Conservation (phyloP, 2,888 invertebrate species). For the Neoaliturus tenellus region DNA sequence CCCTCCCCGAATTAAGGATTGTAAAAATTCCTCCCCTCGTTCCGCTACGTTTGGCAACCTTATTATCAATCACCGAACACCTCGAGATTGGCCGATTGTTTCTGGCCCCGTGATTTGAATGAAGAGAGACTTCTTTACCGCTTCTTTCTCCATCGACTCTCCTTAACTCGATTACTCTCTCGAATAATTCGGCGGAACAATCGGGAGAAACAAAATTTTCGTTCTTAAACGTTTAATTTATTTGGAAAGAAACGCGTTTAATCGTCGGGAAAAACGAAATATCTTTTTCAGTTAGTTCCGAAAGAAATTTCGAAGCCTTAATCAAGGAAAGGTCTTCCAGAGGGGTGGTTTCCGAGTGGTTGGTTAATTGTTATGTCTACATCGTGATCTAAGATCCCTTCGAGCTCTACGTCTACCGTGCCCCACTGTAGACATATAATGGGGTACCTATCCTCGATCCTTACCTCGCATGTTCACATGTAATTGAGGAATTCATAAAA, state of each 20-base stretch:
- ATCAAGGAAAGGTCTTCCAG: conserved; percentile 44
- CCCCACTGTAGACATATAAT: too few relatives aligned
- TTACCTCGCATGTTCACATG: too few relatives aligned
- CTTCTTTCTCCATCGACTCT: conserved; percentile 45
- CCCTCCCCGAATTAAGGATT: conserved; percentile 47
- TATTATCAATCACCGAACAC: conserved; percentile 59
- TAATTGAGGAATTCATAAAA: too few relatives aligned
- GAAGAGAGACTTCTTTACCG: conserved; percentile 35
- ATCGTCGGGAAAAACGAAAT: conserved; percentile 50
- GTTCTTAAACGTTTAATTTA: conserved; percentile 49
- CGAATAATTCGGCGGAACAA: conserved; percentile 53
- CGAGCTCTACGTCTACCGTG: background rate
- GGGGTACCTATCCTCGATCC: too few relatives aligned
- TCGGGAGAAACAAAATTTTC: conserved; percentile 43
- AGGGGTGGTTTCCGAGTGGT: conserved; percentile 21
- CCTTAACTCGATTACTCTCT: conserved; percentile 55
- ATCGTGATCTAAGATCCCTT: conserved; percentile 3
- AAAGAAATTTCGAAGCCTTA: conserved; percentile 51
- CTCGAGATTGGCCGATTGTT: conserved; percentile 55
- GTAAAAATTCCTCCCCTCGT: conserved; percentile 53
- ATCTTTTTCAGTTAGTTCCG: conserved; percentile 47
- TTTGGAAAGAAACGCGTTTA: conserved; percentile 51
- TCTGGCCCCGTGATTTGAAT: conserved; percentile 53
- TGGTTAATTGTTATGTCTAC: conserved; percentile 40
- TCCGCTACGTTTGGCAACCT: conserved; percentile 54